phyloP scores from a whole-genome alignment of 2,888 invertebrate species.

The Brenthis hecate region DNA sequence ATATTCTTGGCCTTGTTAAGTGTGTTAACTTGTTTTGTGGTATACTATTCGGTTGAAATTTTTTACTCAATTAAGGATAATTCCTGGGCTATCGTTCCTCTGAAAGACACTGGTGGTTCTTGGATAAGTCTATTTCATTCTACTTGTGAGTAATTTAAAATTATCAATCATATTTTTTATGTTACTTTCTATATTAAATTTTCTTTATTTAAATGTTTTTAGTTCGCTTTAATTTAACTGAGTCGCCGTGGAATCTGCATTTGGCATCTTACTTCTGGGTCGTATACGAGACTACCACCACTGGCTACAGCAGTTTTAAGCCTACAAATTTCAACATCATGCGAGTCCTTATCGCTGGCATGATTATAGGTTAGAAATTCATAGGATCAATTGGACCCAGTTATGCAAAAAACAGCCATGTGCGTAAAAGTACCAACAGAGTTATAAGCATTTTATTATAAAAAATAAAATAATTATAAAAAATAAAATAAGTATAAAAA shows the following conservation, averaged over 20 bases:
- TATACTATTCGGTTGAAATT: conserved; percentile 58
- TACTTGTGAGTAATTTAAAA: conserved; percentile 50
- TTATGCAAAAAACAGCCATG: too few species aligned
- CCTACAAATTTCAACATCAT: conserved; percentile 60
- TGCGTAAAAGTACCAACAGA: too few species aligned
- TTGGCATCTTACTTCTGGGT: conserved; percentile 66
- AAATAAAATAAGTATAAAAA: too few species aligned
- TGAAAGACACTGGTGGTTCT: conserved; percentile 57
- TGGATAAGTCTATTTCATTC: conserved; percentile 58
- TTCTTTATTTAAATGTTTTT: conserved; percentile 5
- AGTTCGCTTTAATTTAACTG: conserved; percentile 66
- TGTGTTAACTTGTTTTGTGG: conserved; percentile 57
- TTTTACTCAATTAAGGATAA: conserved; percentile 37
- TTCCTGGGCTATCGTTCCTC: conserved; percentile 52
- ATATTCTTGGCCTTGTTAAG: conserved; percentile 59
- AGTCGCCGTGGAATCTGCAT: conserved; percentile 61
- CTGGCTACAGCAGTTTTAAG: conserved; percentile 61
- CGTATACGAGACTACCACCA: conserved; percentile 62
- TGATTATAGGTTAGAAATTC: conserved; percentile 53
- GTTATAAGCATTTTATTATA: too few species aligned
- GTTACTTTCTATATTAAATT: too few species aligned
- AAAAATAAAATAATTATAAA: too few species aligned
- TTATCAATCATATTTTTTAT: too few species aligned
- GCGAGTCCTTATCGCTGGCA: conserved; percentile 56
- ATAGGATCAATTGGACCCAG: too few species aligned